These are phyloP conservation scores for Teleopsis dalmanni DNA, from an alignment of 1,140 invertebrate genomes.

Conservation along the genomic window DNA sequence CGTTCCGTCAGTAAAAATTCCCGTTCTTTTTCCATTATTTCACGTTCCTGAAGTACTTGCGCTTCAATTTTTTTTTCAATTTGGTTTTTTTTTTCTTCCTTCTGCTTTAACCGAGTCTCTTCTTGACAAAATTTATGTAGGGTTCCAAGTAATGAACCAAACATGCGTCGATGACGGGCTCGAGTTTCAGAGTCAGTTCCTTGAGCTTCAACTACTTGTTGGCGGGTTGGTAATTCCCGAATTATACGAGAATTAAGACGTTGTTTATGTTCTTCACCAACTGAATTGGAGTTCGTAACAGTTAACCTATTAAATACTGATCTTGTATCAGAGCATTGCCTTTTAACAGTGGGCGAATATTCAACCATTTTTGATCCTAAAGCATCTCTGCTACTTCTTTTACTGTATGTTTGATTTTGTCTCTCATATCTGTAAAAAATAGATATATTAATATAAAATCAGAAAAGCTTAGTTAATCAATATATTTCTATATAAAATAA, in stretches of 20 bases:
- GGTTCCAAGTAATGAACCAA: constrained; percentile 87
- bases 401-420: no score
- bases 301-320: constrained; percentile 51
- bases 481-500: no score
- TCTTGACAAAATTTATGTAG: constrained; percentile 92
- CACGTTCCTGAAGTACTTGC: constrained; percentile 78
- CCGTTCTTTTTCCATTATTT: constrained; percentile 74
- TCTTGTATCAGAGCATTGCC: no score
- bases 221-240: constrained; percentile 60
- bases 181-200: constrained; percentile 73
- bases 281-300: constrained; percentile 43
- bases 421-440: no score
- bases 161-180: constrained; percentile 87
- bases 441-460: no score
- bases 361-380: no score
- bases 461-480: no score
- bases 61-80: constrained; percentile 92
- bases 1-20: constrained; percentile 77
- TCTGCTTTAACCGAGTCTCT: constrained; percentile 78
- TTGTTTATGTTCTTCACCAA: constrained; percentile 43
- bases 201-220: constrained; percentile 75
- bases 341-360: no score
- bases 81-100: constrained; percentile 63
- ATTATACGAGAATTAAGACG: constrained; percentile 49
- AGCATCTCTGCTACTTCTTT: no score